Base-by-base conservation (phyloP, 2,888 invertebrate species). In the Phalera bucephala region DNA sequence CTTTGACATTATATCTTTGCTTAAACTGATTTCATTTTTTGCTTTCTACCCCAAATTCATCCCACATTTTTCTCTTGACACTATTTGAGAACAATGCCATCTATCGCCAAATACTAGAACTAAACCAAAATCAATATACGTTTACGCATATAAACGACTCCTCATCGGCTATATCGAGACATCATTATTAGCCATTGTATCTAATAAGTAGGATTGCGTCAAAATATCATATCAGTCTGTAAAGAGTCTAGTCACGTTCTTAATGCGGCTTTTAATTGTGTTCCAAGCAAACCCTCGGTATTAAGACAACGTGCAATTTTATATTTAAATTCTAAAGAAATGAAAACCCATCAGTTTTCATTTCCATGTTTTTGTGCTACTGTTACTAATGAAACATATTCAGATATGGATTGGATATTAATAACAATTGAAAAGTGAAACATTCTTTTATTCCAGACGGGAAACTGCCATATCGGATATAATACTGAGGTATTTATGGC, bases 181-280 rank as follows among this genome's bases (percentile, higher is more conserved):
- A 20, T 17, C 29, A 37, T 27, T 33, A 33, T 36, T 19, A 33
- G n/a, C 38, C 31, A 39, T 31, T 41, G 38, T 41, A 17, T 25
- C 19, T 21, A 33, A 31, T 38, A 25, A 15, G 28, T 15, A 13
- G 3, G 22, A 37, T 30, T 39, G 39, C 38, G 52, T 45, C 50
- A 50, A 40, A 34, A 32, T 27, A 29, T 22, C n/a, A 41, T 41
- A 40, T 13, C 9, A 14, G 10, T 17, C 15, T 12, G 23, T 48
- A 33, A 10, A 7, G 15, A 48, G 17, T 32, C 53, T 0, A 45
- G 19, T 42, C 53, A 53, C 53, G 53, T 50, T 15, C 21, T 36
- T 26, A 26, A 32, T 12, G 27, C 30, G 10, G 31, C 36, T 33
- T 40, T 50, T 45, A 47, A 33, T 36, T 17, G 35, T 38, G 31